Conservation (phyloP, 53 echinoderm and acorn worm genomes). For the Luidia sarsii region DNA sequence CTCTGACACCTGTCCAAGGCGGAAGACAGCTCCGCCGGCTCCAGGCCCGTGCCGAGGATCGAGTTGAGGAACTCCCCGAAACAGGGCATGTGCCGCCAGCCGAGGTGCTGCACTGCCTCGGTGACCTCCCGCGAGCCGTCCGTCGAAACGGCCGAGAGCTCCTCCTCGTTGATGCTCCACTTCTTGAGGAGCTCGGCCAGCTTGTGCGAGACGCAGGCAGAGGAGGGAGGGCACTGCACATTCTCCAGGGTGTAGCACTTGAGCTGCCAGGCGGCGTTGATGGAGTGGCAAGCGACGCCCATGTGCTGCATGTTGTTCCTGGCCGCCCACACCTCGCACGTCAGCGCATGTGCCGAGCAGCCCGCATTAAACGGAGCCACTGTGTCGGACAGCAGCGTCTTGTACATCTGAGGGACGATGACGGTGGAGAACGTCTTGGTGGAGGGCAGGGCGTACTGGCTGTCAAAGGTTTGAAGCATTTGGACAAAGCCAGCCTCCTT, state of each 20-base stretch:
- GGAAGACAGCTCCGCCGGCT: not conserved
- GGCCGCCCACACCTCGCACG: not conserved
- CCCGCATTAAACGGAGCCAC: not conserved
- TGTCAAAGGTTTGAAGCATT: slow-evolving; percentile 26
- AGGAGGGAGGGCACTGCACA: slow-evolving; percentile 5
- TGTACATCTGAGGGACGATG: not conserved
- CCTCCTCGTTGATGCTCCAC: not conserved
- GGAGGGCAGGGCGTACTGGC: not conserved
- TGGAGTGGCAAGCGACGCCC: slow-evolving; percentile 3
- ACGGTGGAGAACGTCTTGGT: not conserved
- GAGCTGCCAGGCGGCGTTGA: slow-evolving; percentile 1
- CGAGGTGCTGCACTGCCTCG: slow-evolving; percentile 4
- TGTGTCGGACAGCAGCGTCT: not conserved
- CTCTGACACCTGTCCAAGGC: not conserved
- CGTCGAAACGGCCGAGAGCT: slow-evolving; percentile 1
- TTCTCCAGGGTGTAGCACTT: no score
- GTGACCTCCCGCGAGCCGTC: slow-evolving; percentile 15
- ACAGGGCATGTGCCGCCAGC: slow-evolving; percentile 1
- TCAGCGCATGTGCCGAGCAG: not conserved
- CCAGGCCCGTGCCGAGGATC: slow-evolving; percentile 9
- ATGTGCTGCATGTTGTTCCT: not conserved
- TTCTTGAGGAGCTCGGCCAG: not conserved
- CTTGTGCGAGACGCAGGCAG: not conserved
- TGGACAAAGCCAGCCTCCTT: slow-evolving; percentile 14
- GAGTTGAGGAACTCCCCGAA: slow-evolving; percentile 32